These are phyloP conservation scores for Cotesia glomerata DNA, from an alignment of 1,140 invertebrate species.

Conservation along the genomic window DNA sequence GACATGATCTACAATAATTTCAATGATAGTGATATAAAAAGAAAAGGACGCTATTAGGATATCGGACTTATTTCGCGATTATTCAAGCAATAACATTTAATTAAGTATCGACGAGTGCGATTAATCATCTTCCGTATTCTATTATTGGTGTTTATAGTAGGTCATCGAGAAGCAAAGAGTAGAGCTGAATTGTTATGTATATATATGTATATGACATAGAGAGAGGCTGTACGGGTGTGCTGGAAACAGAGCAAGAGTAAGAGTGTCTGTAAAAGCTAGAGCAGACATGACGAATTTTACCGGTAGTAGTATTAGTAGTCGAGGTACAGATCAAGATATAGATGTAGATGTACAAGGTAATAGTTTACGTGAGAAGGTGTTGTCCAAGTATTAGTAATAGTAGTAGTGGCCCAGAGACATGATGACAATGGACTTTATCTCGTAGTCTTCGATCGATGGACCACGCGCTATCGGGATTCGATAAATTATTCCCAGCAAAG, in stretches of 20 bases:
- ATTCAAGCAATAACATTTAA: slow-evolving; percentile 12
- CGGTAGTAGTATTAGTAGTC: not conserved
- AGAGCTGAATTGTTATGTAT: too few species aligned
- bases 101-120: slow-evolving; percentile 11
- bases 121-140: slow-evolving; percentile 19
- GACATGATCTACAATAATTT: too few species aligned
- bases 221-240: too few species aligned
- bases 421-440: slow-evolving; percentile 13
- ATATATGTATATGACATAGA: too few species aligned
- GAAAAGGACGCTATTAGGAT: too few species aligned
- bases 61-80: not conserved
- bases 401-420: not conserved
- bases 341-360: too few species aligned
- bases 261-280: too few species aligned
- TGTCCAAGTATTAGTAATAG: not conserved
- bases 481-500: slow-evolving; percentile 3
- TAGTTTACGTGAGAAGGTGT: too few species aligned
- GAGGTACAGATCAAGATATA: not conserved
- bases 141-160: slow-evolving; percentile 13
- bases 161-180: too few species aligned
- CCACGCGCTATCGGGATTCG: slow-evolving; percentile 1
- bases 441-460: slow-evolving; percentile 5
- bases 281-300: too few species aligned
- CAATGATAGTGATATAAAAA: too few species aligned
- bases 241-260: too few species aligned